A percentile compares a stretch with the other conserved stretches of the same genome.
Conservation (phyloP, 2,113 vertebrate genomes). For the Pseudopodoces humilis region DNA sequence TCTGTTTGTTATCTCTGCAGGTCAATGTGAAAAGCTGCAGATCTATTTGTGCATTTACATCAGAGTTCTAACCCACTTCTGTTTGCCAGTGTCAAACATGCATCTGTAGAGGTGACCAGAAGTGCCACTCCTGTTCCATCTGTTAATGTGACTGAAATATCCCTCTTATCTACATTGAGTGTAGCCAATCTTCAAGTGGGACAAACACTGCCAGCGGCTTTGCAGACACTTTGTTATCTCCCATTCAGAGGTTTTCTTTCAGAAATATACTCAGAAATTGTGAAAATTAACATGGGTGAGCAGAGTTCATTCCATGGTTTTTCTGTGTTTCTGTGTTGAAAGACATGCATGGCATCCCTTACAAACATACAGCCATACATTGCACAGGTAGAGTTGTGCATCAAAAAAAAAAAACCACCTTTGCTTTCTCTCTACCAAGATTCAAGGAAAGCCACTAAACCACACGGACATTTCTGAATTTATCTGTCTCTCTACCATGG, state of each 20-base stretch:
- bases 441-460: background rate
- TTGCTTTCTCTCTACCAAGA: background rate
- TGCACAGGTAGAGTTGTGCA: background rate
- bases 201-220: background rate
- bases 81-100: background rate
- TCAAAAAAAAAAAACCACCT: background rate
- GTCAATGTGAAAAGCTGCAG: background rate
- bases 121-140: background rate
- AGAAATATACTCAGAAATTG: background rate
- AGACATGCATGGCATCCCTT: background rate
- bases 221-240: background rate
- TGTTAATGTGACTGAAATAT: background rate
- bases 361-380: background rate
- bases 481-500: background rate
- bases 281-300: background rate
- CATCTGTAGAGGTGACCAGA: background rate
- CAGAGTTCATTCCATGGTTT: background rate
- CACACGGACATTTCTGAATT: accelerated
- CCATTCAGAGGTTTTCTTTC: background rate
- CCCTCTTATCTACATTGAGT: accelerated
- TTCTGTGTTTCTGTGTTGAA: background rate
- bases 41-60: background rate
- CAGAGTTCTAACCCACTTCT: background rate
- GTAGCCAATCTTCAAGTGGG: background rate
- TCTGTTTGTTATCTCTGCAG: background rate